Conservation (phyloP, 1,140 invertebrate genomes). For the Pantala flavescens region DNA sequence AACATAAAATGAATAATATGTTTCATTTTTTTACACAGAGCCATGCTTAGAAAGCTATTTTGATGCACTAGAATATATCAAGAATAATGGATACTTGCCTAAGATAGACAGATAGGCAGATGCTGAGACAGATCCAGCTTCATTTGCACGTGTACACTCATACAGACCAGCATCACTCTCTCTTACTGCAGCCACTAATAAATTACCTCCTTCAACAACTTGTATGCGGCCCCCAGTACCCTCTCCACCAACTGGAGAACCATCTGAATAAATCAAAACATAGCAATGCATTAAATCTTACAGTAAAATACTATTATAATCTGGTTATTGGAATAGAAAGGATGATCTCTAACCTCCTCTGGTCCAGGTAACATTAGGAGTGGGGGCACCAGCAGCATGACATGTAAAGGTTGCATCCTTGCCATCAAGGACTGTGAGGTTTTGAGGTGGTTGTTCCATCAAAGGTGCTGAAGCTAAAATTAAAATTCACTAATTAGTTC, state of each 20-base stretch:
- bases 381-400: conserved; percentile 75
- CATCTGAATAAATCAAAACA: neutral
- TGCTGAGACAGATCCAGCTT: conserved; percentile 72
- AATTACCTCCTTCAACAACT: conserved; percentile 71
- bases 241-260: neutral
- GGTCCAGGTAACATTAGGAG: conserved; percentile 84
- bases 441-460: conserved; percentile 68
- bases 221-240: conserved; percentile 53
- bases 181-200: conserved; percentile 75
- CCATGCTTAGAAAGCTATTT: too few relatives aligned
- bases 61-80: neutral
- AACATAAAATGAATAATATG: too few relatives aligned
- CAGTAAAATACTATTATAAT: too few relatives aligned
- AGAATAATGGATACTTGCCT: conserved; percentile 46
- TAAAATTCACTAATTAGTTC: conserved; percentile 21
- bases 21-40: too few relatives aligned
- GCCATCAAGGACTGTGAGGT: conserved; percentile 81
- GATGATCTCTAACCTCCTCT: conserved; percentile 61
- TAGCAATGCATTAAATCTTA: too few relatives aligned
- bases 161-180: conserved; percentile 77
- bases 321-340: too few relatives aligned
- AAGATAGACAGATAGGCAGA: conserved; percentile 71
- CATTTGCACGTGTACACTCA: conserved; percentile 77
- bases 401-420: conserved; percentile 82
- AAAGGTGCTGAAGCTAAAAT: conserved; percentile 68